These are phyloP conservation scores for Parus major DNA, from an alignment of 2,113 vertebrate genomes.

Conservation along the genomic window DNA sequence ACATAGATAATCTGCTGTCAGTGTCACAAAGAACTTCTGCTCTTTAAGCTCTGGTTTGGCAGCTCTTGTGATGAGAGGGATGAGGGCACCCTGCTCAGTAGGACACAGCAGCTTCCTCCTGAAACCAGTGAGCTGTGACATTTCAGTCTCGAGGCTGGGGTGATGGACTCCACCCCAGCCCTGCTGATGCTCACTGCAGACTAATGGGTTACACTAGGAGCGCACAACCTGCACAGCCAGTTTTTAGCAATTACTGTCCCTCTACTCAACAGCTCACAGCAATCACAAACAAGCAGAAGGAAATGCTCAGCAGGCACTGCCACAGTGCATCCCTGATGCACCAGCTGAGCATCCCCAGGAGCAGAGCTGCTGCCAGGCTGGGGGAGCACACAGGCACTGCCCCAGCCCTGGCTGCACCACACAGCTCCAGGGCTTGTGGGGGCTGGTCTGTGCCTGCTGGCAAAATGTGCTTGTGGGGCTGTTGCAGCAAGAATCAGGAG, in stretches of 20 bases:
- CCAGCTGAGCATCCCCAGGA: not conserved
- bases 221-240: not conserved
- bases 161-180: not conserved
- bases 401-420: accelerated
- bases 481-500: not conserved
- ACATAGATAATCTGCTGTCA: not conserved
- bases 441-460: not conserved
- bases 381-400: not conserved
- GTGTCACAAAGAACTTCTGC: not conserved
- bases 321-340: not conserved
- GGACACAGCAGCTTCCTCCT: not conserved
- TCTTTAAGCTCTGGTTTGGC: not conserved
- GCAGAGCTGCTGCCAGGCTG: not conserved
- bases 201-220: not conserved
- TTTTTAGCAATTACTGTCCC: not conserved
- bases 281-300: not conserved
- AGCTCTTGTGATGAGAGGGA: not conserved
- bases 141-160: not conserved
- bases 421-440: accelerated
- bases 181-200: not conserved
- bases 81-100: not conserved
- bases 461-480: not conserved
- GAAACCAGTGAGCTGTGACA: not conserved
- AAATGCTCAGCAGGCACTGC: not conserved
- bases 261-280: not conserved